Conservation (phyloP, 1,140 invertebrate species). For the Paraescarpia echinospica region DNA sequence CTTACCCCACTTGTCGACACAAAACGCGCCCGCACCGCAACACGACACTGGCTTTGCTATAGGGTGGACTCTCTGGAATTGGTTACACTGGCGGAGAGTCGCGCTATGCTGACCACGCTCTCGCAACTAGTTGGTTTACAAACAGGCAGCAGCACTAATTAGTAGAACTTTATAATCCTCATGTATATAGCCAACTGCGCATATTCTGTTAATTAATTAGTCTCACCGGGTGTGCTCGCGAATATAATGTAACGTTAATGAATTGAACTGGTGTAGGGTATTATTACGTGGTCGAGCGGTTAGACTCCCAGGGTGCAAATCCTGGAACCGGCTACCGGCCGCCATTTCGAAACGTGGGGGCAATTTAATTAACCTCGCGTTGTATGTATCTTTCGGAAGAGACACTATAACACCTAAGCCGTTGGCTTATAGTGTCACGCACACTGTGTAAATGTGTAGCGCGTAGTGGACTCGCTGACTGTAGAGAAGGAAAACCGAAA, state of each 20-base stretch:
- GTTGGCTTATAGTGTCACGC: too few relatives aligned
- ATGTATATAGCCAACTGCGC: background rate
- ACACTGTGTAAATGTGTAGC: too few relatives aligned
- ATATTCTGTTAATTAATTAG: background rate
- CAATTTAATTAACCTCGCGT: too few relatives aligned
- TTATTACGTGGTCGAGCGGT: too few relatives aligned
- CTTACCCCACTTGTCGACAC: background rate
- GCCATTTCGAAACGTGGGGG: too few relatives aligned
- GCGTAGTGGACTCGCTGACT: too few relatives aligned
- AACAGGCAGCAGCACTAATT: background rate
- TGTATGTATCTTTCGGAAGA: too few relatives aligned
- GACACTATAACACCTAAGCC: too few relatives aligned
- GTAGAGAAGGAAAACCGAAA: too few relatives aligned
- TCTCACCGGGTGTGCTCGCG: background rate
- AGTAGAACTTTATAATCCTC: background rate
- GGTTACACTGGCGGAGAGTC: background rate
- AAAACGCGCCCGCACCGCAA: background rate
- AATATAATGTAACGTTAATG: background rate
- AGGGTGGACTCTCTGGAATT: background rate
- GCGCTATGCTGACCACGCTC: background rate
- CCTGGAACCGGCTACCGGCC: too few relatives aligned
- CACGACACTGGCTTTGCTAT: background rate
- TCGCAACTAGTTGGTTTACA: background rate
- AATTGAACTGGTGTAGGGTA: background rate
- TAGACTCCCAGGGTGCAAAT: too few relatives aligned